Conservation (phyloP, 2,888 invertebrate species). For the Xestoiulus laeticollis region DNA sequence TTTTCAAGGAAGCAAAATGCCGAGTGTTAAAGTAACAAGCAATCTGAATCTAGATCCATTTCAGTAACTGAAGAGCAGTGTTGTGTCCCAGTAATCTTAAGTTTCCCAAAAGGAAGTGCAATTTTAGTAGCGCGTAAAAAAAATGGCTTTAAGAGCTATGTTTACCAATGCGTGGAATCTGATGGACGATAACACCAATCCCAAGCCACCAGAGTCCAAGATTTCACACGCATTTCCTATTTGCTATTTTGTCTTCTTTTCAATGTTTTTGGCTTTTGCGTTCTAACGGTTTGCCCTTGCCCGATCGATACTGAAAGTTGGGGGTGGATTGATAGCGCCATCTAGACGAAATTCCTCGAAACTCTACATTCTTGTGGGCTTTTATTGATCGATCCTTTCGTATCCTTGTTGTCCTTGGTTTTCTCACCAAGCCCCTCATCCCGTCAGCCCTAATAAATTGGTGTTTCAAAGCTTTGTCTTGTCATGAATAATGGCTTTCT, state of each 20-base stretch:
- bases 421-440: not conserved
- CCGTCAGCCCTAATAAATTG: not conserved
- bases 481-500: not conserved
- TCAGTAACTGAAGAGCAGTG: slow-evolving; percentile 16
- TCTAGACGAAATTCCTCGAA: not conserved
- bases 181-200: slow-evolving; percentile 19
- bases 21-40: not conserved
- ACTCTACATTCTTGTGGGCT: not conserved
- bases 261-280: not conserved
- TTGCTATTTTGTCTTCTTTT: slow-evolving; percentile 14
- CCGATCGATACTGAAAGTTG: not conserved
- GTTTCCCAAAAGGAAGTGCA: slow-evolving; percentile 7
- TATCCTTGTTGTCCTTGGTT: not conserved
- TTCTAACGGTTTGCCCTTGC: not conserved
- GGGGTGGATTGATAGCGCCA: not conserved
- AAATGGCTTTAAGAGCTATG: slow-evolving; percentile 17
- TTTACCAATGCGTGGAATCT: slow-evolving; percentile 39
- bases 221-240: slow-evolving; percentile 36
- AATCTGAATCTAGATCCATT: slow-evolving; percentile 28
- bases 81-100: slow-evolving; percentile 12
- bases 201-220: slow-evolving; percentile 14
- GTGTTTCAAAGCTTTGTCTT: not conserved
- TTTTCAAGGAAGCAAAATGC: not conserved
- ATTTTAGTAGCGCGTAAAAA: not conserved
- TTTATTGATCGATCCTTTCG: not conserved